phyloP scores from a whole-genome alignment of 2,888 invertebrate species.

The Eudasyphora cyanicolor region DNA sequence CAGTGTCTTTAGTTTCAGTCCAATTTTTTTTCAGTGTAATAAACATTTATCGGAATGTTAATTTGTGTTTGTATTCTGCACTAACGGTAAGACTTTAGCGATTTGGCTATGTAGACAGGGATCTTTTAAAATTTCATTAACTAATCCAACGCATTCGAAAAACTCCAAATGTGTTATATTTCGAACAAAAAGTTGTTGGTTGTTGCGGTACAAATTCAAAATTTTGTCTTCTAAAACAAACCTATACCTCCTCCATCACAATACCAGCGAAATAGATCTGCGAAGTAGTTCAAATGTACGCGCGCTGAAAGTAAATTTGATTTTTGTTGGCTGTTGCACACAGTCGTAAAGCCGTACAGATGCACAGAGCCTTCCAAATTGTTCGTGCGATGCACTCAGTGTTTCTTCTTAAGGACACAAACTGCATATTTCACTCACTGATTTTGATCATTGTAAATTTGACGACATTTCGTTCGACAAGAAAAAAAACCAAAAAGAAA shows the following conservation, averaged over 20 bases:
- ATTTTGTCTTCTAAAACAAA: neutral
- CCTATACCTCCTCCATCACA: neutral
- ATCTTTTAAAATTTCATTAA: too few relatives aligned
- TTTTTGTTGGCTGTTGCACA: neutral
- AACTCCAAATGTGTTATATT: too few relatives aligned
- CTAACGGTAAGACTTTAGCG: too few relatives aligned
- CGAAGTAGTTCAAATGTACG: constrained; percentile 9
- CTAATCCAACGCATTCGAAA: too few relatives aligned
- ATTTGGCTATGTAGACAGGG: too few relatives aligned
- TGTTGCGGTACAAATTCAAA: constrained; percentile 5
- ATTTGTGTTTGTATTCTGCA: too few relatives aligned
- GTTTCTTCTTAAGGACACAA: constrained; percentile 38
- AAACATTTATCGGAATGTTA: too few relatives aligned
- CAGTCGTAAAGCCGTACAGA: neutral
- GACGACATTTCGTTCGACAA: constrained; percentile 45
- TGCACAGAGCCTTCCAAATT: neutral
- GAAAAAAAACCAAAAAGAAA: constrained; percentile 17
- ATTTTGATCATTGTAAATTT: constrained; percentile 59
- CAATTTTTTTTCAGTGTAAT: too few relatives aligned
- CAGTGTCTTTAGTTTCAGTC: too few relatives aligned
- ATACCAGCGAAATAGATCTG: neutral
- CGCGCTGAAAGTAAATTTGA: constrained; percentile 33
- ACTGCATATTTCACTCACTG: constrained; percentile 39
- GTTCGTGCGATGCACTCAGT: constrained; percentile 20
- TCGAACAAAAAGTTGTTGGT: too few relatives aligned